Evolutionary conservation across 2,797 vertebrate species (phyloP).

Genomic region (Smutsia gigantea): DNA sequence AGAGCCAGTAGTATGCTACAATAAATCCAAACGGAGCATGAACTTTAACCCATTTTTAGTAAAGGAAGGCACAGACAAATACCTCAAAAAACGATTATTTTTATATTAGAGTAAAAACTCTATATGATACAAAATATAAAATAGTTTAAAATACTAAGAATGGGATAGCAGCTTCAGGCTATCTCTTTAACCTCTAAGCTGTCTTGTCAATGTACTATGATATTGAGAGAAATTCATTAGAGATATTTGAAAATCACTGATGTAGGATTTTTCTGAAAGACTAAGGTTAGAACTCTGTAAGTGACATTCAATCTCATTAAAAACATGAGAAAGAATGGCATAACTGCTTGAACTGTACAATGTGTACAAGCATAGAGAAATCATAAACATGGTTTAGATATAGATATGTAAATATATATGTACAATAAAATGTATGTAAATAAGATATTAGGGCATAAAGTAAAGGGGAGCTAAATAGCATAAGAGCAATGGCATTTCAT

Average conservation of each 20-base stretch:
- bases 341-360: neutral
- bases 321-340: neutral
- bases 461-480: neutral
- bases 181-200: neutral
- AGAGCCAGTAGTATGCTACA: fast-evolving
- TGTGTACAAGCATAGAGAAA: neutral
- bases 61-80: neutral
- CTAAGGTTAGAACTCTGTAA: neutral
- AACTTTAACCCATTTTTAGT: neutral
- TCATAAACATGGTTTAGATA: neutral
- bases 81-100: neutral
- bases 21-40: neutral
- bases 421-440: neutral
- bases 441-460: neutral
- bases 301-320: neutral
- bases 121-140: neutral
- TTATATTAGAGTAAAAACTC: neutral
- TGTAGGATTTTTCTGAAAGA: neutral
- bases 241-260: neutral
- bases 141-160: neutral
- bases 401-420: neutral
- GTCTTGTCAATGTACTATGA: neutral
- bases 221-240: neutral
- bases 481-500: neutral
- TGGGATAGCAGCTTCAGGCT: neutral